Conservation (phyloP, 2,888 invertebrate species). For the Cephus pulcher region DNA sequence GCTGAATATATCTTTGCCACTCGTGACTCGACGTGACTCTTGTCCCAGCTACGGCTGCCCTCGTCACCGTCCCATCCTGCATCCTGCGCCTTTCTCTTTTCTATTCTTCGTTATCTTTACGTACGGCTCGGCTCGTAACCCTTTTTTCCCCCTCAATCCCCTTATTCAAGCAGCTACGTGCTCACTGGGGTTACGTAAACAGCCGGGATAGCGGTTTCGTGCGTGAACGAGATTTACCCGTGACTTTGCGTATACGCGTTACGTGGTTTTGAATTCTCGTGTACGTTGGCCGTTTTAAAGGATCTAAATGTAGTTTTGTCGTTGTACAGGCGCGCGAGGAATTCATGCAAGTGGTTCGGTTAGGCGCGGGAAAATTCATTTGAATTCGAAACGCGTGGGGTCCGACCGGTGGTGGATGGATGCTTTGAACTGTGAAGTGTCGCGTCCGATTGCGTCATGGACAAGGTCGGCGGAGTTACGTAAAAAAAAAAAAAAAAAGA, state of each 20-base stretch:
- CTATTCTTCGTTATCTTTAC: neutral
- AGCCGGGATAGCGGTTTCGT: slow-evolving; percentile 1
- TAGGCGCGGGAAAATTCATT: neutral
- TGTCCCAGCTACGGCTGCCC: neutral
- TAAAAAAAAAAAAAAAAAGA: neutral
- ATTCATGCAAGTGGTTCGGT: neutral
- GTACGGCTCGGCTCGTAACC: neutral
- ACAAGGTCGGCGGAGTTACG: neutral
- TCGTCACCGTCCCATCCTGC: neutral
- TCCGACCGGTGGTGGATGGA: no score
- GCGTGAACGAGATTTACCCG: neutral
- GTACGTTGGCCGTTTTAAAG: neutral
- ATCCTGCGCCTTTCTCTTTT: neutral
- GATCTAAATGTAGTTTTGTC: neutral
- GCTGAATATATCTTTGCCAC: neutral
- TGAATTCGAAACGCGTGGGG: neutral
- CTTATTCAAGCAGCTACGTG: neutral
- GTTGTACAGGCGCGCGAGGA: neutral
- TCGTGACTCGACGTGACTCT: neutral
- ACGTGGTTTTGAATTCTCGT: neutral
- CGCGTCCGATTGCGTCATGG: neutral
- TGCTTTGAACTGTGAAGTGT: neutral
- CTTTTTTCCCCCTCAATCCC: neutral
- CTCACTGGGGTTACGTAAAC: neutral
- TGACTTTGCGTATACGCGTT: neutral